Conservation (phyloP, 1,140 invertebrate genomes). For the Drosophila tropicalis region DNA sequence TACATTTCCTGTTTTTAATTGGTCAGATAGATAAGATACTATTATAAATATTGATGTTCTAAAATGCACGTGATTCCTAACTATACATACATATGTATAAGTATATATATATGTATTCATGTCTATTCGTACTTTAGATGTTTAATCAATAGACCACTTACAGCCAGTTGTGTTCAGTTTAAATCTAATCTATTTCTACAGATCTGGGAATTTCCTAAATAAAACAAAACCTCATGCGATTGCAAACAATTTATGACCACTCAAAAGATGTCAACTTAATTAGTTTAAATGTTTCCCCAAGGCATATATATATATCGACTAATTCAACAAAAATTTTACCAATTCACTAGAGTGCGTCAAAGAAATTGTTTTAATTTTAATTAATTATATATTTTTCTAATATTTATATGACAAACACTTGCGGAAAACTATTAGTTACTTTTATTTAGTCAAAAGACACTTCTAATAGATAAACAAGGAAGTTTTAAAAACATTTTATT, state of each 20-base stretch:
- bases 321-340: background rate
- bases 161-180: background rate
- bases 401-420: too few species aligned
- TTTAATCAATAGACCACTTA: conserved; percentile 13
- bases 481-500: too few species aligned
- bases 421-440: too few species aligned
- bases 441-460: too few species aligned
- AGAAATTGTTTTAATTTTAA: too few species aligned
- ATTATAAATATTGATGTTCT: background rate
- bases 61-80: background rate
- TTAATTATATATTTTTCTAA: too few species aligned
- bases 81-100: background rate
- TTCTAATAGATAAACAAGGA: too few species aligned
- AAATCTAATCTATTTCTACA: conserved; percentile 3
- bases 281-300: background rate
- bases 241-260: conserved; percentile 1
- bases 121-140: background rate
- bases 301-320: background rate
- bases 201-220: background rate
- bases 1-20: conserved; percentile 14
- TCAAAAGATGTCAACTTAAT: background rate
- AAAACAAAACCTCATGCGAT: background rate
- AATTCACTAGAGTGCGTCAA: too few species aligned
- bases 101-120: too few species aligned
- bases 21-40: conserved; percentile 9